A percentile compares a stretch with the other conserved stretches of the same genome.
Conservation (phyloP, 2,113 vertebrate genomes). For the Hippocampus zosterae region DNA sequence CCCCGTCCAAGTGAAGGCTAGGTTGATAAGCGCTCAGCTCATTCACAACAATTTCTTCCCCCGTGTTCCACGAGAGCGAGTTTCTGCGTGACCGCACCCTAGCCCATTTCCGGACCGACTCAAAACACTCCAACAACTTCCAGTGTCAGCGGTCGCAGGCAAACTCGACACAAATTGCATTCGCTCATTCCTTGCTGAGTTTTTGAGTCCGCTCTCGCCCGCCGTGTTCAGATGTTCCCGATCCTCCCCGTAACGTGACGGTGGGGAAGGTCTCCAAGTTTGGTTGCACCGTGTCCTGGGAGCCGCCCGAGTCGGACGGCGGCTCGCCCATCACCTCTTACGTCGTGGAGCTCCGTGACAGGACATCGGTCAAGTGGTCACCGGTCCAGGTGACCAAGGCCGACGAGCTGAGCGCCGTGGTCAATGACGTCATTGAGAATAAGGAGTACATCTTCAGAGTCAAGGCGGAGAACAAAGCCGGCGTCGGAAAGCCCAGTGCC, state of each 20-base stretch:
- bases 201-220: neutral
- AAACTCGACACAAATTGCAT: neutral
- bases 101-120: too few relatives aligned
- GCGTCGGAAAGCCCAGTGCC: conserved; percentile 90
- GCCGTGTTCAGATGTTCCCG: conserved; percentile 82
- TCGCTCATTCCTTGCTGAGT: neutral
- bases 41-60: too few relatives aligned
- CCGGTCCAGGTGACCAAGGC: conserved; percentile 81
- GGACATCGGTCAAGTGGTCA: conserved; percentile 89
- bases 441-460: conserved; percentile 98
- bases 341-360: conserved; percentile 88
- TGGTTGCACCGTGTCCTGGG: conserved; percentile 90
- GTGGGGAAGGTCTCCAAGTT: conserved; percentile 87
- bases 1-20: too few relatives aligned
- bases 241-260: conserved; percentile 86
- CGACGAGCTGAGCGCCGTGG: conserved; percentile 79
- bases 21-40: too few relatives aligned
- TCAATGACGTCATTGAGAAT: conserved; percentile 97
- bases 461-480: conserved; percentile 91
- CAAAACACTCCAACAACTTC: too few relatives aligned
- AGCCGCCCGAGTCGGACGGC: conserved; percentile 86
- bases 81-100: too few relatives aligned
- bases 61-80: too few relatives aligned
- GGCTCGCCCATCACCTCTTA: conserved; percentile 92
- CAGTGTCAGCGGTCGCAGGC: too few relatives aligned